Evolutionary conservation across 2,113 vertebrate species (phyloP), one percentile per base, ranked within the genome.

Genomic region (Gadus macrocephalus): DNA sequence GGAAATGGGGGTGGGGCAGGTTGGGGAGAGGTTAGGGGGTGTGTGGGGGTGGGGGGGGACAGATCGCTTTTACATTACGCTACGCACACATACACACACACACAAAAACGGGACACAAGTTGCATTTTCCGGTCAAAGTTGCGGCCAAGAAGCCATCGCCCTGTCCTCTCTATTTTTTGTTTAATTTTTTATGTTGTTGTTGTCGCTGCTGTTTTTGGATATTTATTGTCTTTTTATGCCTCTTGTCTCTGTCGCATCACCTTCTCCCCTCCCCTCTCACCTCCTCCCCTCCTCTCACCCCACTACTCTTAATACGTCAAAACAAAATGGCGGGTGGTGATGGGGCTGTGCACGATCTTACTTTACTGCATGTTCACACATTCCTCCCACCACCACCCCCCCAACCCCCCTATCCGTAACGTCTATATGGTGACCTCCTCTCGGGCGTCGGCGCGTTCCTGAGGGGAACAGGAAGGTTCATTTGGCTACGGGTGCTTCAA

Each of bases 11-110:
- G 62, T 67, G 72, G 78, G 68, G 75, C 76, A 25, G 68, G 74
- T 79, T 62, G 31, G 72, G 63, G 72, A 67, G 79, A 72, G 78
- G 79, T 56, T 59, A 69, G 53, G 28, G 62, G 66, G 71, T 70
- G 66, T 78, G 12, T 53, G 28, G 60, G 22, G 53, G 60, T 31
- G 27, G 20, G 73, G 84, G 82, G 86, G 86, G 87, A 88, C 88
- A 89, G 87, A 88, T 91, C 86, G 85, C 89, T 89, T 88, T 90
- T 90, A 92, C 90, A 88, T 89, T 92, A 92, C 91, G 81, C 87
- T 92, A 93, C 87, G 82, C 92, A 91, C 90, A 92, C 92, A 91
- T 84, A 92, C 92, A 91, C 92, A 87, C 89, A 88, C 83, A 89
- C 89, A 62, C n/a, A 62, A 83, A 91, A 92, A 92, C 90, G 79